Evolutionary conservation across 2,113 vertebrate species (phyloP), one percentile per base, ranked within the genome.

Genomic region (Podarcis cretensis): DNA sequence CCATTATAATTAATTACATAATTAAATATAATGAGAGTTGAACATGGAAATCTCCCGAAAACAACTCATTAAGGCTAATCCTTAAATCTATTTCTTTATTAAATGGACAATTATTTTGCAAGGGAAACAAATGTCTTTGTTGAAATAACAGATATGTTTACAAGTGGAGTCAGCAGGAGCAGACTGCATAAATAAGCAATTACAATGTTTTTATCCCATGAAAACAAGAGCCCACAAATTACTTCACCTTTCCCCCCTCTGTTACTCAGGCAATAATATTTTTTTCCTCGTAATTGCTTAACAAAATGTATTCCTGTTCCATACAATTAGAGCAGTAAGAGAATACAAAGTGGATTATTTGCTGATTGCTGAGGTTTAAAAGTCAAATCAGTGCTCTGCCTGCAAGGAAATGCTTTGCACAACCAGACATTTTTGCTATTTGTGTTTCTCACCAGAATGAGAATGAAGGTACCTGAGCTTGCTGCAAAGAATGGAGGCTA

Each of bases 1-100:
- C n/a, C n/a, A 35, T 76, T 83, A 68, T 77, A 83, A 83, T 77
- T 83, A 76, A 88, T 88, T 77, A 35, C 27, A 77, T 66, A 65
- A 88, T 83, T 88, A 77, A 77, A 54, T 77, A 83, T 76, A 83
- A 83, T 77, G 21, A 35, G n/a, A 83, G 37, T 18, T 68, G 59
- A 48, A 77, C 21, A 76, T 76, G 71, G 59, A 83, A 81, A 4
- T 71, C n/a, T 68, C 65, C 66, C 16, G 27, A 57, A 54, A 76
- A n/a, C n/a, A 25, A 66, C 30, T 83, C 76, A 37, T 43, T 77
- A 35, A 83, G 25, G 14, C 21, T 68, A 77, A 68, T 54, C 37
- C 71, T 76, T 88, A 77, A 76, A 83, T 77, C 40, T 77, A 48
- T 43, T 88, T 82, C 80, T 88, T 88, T 76, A 65, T 76, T 83